Evolutionary conservation across 2,888 invertebrate species (phyloP), one percentile per base, ranked within the genome.

Genomic region (Graphium colonna): DNA sequence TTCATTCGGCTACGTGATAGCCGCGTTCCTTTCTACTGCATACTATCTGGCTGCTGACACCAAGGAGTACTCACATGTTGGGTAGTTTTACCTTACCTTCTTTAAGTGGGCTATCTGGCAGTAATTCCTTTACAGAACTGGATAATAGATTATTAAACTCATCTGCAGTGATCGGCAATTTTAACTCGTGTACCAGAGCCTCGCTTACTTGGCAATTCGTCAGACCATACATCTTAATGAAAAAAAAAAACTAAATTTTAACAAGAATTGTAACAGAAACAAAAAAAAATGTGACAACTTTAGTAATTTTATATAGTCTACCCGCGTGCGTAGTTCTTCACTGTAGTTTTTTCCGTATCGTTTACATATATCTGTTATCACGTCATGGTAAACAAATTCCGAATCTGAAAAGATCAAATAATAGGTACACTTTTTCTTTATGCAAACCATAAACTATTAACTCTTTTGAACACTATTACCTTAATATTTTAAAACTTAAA

Each of bases 91-190:
- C 39, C 9, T 53, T 68, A 91, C 93, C 95, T 65, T 92, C 92
- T 71, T 92, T 77, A 21, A 94, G 63, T 0, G 90, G 82, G 0
- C 92, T 91, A 42, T 87, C 76, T 0, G 91, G 89, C 56, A 95
- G 85, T 48, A 83, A 69, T 42, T 75, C 77, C 3, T 77, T 70
- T 0, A 91, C 82, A 44, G 87, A 63, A 5, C 77, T 76, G 0
- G 77, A 73, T 52, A 92, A 82, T 51, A 90, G 82, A 1, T 71
- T 62, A 7, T 91, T 75, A 64, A 94, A 93, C 64, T 94, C 92
- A 16, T 92, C 91, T 0, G 82, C 77, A 0, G 91, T 88, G 9
- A 95, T 77, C 0, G 94, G 93, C 40, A 96, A 72, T 1, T 91
- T 82, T 53, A 93, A 75, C 57, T 92, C 90, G 4, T 74, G 67